phyloP scores from a whole-genome alignment of 2,113 vertebrate species.

The Grus americana region DNA sequence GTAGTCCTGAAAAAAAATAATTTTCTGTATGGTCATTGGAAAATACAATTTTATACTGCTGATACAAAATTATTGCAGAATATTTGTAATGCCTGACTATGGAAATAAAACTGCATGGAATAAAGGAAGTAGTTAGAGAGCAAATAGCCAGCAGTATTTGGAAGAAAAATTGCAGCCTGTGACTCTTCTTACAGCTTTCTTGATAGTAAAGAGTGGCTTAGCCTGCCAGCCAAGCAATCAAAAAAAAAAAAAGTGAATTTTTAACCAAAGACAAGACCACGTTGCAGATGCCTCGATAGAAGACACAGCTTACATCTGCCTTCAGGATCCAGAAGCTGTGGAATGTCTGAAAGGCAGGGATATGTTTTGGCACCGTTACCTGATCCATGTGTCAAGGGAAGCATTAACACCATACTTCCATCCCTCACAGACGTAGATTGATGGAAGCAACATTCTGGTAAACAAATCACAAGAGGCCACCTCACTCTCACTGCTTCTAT shows the following conservation, averaged over 20 bases:
- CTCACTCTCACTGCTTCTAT: background rate
- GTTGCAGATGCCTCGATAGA: background rate
- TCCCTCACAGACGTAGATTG: background rate
- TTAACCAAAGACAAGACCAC: background rate
- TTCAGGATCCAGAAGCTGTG: conserved; percentile 47
- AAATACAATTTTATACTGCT: background rate
- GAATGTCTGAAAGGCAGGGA: conserved; percentile 7
- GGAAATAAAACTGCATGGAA: background rate
- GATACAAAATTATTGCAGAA: background rate
- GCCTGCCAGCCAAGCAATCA: background rate
- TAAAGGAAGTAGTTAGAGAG: background rate
- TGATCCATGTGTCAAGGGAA: conserved; percentile 50
- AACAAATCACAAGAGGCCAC: background rate
- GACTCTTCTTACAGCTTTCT: background rate
- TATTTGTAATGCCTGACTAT: background rate
- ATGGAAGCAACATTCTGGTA: conserved; percentile 27
- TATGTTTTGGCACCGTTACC: conserved; percentile 11
- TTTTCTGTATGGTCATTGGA: background rate
- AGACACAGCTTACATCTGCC: conserved; percentile 37
- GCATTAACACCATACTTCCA: conserved; percentile 9
- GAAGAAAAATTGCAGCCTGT: background rate
- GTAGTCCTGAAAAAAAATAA: background rate
- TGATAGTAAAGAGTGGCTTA: background rate
- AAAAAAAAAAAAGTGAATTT: background rate
- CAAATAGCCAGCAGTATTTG: background rate